Percentiles rank a stretch among this genome's conserved stretches.
phyloP scores from a whole-genome alignment of 2,888 invertebrate species.

The Drosophila paracracens region DNA sequence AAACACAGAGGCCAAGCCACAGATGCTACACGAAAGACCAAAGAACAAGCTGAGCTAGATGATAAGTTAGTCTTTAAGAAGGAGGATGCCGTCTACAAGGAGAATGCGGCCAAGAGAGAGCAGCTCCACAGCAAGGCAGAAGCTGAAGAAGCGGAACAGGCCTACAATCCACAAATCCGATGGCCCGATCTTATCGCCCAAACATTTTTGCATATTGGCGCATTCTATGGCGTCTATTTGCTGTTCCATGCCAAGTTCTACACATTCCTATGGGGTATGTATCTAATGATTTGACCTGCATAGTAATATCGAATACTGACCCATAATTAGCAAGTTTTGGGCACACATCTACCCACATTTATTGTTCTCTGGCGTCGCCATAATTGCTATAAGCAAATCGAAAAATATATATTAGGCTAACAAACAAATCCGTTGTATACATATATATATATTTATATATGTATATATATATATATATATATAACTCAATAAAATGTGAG shows the following conservation, averaged over 20 bases:
- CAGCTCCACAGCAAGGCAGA: conserved; percentile 6
- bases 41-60: conserved; percentile 45
- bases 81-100: conserved; percentile 82
- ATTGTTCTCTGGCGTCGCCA: conserved; percentile 7
- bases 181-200: conserved; percentile 91
- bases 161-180: conserved; percentile 88
- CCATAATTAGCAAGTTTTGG: conserved; percentile 46
- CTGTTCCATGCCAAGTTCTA: conserved; percentile 87
- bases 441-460: neutral
- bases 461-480: neutral
- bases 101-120: conserved; percentile 31
- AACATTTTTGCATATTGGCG: conserved; percentile 89
- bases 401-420: conserved; percentile 8
- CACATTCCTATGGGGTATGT: conserved; percentile 91
- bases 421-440: neutral
- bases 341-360: neutral
- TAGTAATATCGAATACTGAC: neutral
- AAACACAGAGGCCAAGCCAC: conserved; percentile 56
- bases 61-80: conserved; percentile 78
- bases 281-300: neutral
- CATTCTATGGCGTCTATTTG: conserved; percentile 89
- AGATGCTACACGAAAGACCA: conserved; percentile 51
- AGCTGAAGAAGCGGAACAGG: conserved; percentile 51
- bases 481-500: neutral
- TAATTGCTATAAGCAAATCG: conserved; percentile 55